Percentiles rank a stretch among this genome's conserved stretches.
phyloP scores from a whole-genome alignment of 2,797 vertebrate species.

The Micrastur ruficollis region DNA sequence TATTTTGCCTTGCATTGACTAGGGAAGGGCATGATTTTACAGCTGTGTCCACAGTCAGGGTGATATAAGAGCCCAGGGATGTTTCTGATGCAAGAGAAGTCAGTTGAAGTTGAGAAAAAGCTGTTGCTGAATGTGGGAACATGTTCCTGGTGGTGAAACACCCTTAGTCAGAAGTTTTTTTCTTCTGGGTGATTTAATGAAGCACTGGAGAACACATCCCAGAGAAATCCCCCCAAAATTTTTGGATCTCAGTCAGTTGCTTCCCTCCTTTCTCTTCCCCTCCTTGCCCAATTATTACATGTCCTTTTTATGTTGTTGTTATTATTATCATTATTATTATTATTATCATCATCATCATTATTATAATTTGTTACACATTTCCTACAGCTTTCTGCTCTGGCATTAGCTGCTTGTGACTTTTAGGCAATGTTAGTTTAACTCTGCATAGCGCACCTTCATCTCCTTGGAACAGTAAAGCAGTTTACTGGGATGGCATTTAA shows the following conservation, averaged over 20 bases:
- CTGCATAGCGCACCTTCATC: neutral
- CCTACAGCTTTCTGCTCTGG: neutral
- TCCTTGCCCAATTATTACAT: neutral
- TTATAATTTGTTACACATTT: too few relatives aligned
- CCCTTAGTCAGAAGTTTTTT: neutral
- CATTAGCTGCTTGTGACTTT: neutral
- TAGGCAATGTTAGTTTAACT: neutral
- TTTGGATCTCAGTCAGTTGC: neutral
- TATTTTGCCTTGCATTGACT: slow-evolving; percentile 18
- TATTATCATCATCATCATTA: too few relatives aligned
- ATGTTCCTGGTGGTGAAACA: neutral
- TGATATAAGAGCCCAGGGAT: neutral
- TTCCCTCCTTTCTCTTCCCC: neutral
- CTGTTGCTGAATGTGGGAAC: neutral
- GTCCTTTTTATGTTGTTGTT: neutral
- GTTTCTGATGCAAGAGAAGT: neutral
- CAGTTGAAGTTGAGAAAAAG: neutral
- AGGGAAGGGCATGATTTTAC: neutral
- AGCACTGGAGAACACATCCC: neutral
- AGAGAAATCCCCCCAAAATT: neutral
- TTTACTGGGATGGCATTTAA: neutral
- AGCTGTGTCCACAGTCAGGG: slow-evolving; percentile 29
- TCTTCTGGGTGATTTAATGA: neutral
- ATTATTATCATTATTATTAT: too few relatives aligned
- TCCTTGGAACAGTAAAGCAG: neutral